Percentiles rank a stretch among this genome's conserved stretches.
These are phyloP conservation scores for Ascidia mentula DNA, from an alignment of 23 tunicate species.

Conservation along the genomic window DNA sequence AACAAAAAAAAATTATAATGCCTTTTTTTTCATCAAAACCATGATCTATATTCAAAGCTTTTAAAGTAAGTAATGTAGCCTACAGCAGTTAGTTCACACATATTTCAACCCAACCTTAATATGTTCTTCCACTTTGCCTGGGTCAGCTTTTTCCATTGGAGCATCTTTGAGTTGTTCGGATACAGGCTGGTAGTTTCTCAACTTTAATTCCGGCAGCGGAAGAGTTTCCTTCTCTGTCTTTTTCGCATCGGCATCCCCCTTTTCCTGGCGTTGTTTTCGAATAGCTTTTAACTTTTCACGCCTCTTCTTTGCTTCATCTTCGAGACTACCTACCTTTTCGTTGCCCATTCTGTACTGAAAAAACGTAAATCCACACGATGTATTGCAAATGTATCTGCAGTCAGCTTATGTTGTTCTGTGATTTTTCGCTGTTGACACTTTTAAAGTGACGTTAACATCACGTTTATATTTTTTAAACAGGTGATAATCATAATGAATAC, in stretches of 20 bases:
- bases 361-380: neutral
- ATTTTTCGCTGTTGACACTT: no score
- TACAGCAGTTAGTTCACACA: no score
- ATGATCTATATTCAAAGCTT: no score
- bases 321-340: slow-evolving; percentile 60
- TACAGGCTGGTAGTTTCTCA: slow-evolving; percentile 71
- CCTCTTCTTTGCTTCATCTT: slow-evolving; percentile 78
- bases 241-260: slow-evolving; percentile 22
- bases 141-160: slow-evolving; percentile 32
- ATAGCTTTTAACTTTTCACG: slow-evolving; percentile 74
- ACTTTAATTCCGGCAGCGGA: slow-evolving; percentile 65
- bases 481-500: no score
- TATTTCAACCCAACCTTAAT: no score
- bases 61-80: no score
- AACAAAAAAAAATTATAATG: no score
- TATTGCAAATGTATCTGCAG: no score
- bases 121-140: slow-evolving; percentile 67
- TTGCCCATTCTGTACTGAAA: slow-evolving; percentile 21
- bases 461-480: no score
- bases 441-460: no score
- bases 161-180: slow-evolving; percentile 43
- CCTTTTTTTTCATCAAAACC: no score
- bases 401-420: no score
- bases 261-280: slow-evolving; percentile 47
- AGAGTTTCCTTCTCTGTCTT: slow-evolving; percentile 52